These are phyloP conservation scores for Rapana venosa DNA, from an alignment of 2,888 invertebrate species.

Conservation along the genomic window DNA sequence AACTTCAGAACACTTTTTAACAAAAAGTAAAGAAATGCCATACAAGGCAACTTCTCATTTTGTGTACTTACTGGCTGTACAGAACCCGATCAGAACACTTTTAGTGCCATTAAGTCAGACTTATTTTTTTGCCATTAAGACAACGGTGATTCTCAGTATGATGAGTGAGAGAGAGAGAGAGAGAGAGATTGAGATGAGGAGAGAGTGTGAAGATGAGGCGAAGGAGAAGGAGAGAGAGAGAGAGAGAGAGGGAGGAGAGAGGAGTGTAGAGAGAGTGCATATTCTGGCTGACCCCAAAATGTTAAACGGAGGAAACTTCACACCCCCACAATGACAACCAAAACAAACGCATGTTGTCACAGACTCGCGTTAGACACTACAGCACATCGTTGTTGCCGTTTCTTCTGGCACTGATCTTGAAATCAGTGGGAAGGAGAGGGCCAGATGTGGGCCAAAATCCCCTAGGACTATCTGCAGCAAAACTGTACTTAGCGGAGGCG, in stretches of 20 bases:
- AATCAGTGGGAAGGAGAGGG: conserved; percentile 49
- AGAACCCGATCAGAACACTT: too few relatives aligned
- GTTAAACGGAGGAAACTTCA: too few relatives aligned
- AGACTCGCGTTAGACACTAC: neutral
- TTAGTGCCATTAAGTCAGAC: too few relatives aligned
- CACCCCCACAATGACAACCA: too few relatives aligned
- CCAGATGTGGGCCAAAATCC: conserved; percentile 50
- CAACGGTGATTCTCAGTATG: too few relatives aligned
- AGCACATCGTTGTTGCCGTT: neutral
- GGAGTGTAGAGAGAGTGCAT: neutral
- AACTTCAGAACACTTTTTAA: too few relatives aligned
- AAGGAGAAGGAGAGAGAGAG: neutral
- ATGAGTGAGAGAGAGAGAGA: neutral
- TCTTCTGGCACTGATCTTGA: conserved; percentile 43
- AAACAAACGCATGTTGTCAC: neutral
- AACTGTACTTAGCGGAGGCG: conserved; percentile 50
- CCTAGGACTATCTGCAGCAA: conserved; percentile 51
- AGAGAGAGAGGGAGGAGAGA: too few relatives aligned
- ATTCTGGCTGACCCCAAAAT: neutral
- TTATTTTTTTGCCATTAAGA: too few relatives aligned
- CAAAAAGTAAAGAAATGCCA: too few relatives aligned
- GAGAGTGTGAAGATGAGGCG: neutral
- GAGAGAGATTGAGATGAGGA: neutral
- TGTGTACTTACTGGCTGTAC: too few relatives aligned
- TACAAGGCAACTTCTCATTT: too few relatives aligned